A percentile compares a stretch with the other conserved stretches of the same genome.
Conservation (phyloP, 2,113 vertebrate genomes). For the Eretmochelys imbricata region DNA sequence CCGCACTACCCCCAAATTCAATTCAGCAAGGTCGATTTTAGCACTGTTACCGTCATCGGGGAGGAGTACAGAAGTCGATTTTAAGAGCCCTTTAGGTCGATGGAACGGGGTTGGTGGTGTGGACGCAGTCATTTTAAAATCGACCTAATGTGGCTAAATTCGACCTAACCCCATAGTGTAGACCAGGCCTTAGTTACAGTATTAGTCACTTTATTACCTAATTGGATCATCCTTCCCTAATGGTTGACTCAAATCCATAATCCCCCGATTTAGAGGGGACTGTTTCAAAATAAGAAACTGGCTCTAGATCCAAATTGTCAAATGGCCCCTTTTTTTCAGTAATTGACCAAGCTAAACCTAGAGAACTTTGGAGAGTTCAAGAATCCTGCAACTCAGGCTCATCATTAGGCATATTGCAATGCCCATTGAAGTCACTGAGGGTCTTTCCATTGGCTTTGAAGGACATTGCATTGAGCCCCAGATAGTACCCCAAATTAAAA, state of each 20-base stretch:
- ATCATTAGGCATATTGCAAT: not conserved
- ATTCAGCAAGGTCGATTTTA: too few relatives aligned
- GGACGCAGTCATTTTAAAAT: too few relatives aligned
- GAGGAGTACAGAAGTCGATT: too few relatives aligned
- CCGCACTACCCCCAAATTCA: too few relatives aligned
- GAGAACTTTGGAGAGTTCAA: not conserved
- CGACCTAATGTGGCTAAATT: too few relatives aligned
- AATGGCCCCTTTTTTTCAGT: not conserved
- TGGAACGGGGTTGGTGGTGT: too few relatives aligned
- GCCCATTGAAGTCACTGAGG: not conserved
- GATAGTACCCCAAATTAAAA: too few relatives aligned
- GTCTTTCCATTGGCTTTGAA: not conserved
- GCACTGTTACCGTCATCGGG: too few relatives aligned
- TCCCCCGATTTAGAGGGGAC: not conserved
- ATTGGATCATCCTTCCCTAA: not conserved
- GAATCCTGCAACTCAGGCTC: fast-evolving
- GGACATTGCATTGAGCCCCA: not conserved
- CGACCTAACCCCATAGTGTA: too few relatives aligned
- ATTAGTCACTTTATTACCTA: not conserved
- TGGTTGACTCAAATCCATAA: fast-evolving
- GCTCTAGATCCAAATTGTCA: not conserved
- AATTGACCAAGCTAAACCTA: not conserved
- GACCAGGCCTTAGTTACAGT: not conserved
- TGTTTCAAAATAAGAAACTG: not conserved
- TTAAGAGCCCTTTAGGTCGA: too few relatives aligned